Conservation (phyloP, 1,140 invertebrate species). For the Drosophila suzukii region DNA sequence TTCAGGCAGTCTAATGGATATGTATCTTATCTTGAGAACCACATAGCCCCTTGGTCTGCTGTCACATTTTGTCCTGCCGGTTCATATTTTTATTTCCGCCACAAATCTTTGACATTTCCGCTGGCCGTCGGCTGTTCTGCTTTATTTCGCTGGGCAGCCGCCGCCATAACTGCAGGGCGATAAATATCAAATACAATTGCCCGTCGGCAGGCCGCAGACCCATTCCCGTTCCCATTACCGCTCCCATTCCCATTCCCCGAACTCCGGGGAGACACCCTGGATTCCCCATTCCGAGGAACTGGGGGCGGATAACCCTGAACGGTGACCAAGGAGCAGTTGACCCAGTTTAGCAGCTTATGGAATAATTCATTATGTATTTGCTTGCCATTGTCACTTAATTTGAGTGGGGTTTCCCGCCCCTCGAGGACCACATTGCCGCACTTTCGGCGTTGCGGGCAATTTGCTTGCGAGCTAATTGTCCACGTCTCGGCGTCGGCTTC, state of each 20-base stretch:
- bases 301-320: constrained; percentile 19
- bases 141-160: constrained; percentile 8
- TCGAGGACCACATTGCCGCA: constrained; percentile 9
- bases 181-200: constrained; percentile 71
- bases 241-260: no score
- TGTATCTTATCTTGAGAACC: neutral
- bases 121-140: constrained; percentile 4
- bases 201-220: constrained; percentile 10
- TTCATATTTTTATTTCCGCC: constrained; percentile 30
- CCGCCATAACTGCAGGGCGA: constrained; percentile 32
- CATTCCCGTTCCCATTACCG: no score
- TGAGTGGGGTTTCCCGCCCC: constrained; percentile 50
- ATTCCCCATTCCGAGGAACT: no score
- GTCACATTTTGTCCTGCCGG: neutral
- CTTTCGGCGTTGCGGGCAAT: constrained; percentile 65
- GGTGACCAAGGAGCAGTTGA: constrained; percentile 61
- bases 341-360: constrained; percentile 76
- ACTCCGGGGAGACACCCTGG: neutral
- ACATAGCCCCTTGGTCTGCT: neutral
- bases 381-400: constrained; percentile 75
- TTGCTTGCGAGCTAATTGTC: constrained; percentile 68
- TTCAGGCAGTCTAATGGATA: neutral
- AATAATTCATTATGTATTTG: constrained; percentile 81
- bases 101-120: constrained; percentile 36
- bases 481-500: constrained; percentile 21